Evolutionary conservation across 2,113 vertebrate genomes (phyloP).

Genomic region (Ailuropoda melanoleuca): DNA sequence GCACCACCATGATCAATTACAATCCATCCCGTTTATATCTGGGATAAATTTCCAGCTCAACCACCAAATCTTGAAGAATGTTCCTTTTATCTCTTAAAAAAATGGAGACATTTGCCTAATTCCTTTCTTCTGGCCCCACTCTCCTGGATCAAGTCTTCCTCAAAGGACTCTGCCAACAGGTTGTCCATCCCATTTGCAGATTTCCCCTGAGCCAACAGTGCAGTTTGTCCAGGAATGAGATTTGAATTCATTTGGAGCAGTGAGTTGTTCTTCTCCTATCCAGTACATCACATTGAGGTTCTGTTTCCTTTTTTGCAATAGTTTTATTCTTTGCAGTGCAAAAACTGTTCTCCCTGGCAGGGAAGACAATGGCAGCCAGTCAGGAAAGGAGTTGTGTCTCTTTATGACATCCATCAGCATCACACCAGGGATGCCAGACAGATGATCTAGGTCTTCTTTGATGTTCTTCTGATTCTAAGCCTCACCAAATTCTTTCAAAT

Average conservation of each 20-base stretch:
- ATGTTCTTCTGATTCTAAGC: neutral
- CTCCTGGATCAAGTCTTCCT: neutral
- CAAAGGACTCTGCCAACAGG: neutral
- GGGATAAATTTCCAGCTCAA: neutral
- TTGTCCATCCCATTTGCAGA: neutral
- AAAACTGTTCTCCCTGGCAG: neutral
- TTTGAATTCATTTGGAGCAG: neutral
- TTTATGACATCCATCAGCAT: neutral
- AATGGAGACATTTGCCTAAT: neutral
- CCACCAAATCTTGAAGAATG: neutral
- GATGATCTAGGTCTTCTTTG: neutral
- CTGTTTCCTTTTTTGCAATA: neutral
- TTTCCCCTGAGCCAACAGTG: neutral
- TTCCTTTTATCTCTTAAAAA: neutral
- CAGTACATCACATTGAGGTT: neutral
- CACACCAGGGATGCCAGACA: neutral
- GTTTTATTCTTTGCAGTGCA: neutral
- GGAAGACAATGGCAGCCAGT: neutral
- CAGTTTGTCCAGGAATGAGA: neutral
- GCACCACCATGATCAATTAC: neutral
- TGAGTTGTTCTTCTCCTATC: neutral
- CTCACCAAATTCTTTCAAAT: neutral
- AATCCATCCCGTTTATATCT: neutral
- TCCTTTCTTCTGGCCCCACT: neutral
- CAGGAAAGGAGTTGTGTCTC: neutral